Evolutionary conservation across 2,888 invertebrate genomes (phyloP).

Genomic region (Plebejus anna): DNA sequence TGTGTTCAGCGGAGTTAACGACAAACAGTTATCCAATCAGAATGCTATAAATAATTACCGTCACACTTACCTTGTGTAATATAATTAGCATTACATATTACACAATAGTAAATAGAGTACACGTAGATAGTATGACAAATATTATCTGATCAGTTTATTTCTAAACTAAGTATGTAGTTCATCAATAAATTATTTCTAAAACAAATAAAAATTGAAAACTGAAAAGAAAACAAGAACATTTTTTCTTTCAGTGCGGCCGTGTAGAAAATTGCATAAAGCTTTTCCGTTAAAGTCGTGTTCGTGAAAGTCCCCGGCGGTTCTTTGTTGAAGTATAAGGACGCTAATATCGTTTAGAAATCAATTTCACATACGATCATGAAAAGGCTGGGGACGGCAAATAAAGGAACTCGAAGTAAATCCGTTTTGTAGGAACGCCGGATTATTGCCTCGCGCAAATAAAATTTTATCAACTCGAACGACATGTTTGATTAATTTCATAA

Average conservation of each 20-base stretch:
- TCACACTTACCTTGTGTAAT: too few relatives aligned
- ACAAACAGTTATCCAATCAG: too few relatives aligned
- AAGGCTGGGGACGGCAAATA: background rate
- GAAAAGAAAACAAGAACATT: background rate
- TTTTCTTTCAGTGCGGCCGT: background rate
- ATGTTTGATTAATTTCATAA: background rate
- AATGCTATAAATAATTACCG: too few relatives aligned
- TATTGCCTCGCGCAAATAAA: background rate
- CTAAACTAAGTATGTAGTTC: too few relatives aligned
- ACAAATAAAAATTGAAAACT: background rate
- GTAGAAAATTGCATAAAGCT: conserved; percentile 1
- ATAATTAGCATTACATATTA: too few relatives aligned
- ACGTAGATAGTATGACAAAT: too few relatives aligned
- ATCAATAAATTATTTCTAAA: too few relatives aligned
- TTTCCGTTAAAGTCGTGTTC: conserved; percentile 8
- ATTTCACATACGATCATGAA: conserved; percentile 23
- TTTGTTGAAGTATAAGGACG: conserved; percentile 9
- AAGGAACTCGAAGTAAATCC: conserved; percentile 25
- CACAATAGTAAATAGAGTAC: too few relatives aligned
- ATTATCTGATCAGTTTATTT: too few relatives aligned
- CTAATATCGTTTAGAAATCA: conserved; percentile 13
- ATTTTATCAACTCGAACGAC: background rate
- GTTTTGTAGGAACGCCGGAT: background rate
- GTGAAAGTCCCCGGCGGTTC: background rate
- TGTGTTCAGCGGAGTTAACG: too few relatives aligned